Evolutionary conservation across 2,888 invertebrate species (phyloP).

Genomic region (Tubiluchus corallicola): DNA sequence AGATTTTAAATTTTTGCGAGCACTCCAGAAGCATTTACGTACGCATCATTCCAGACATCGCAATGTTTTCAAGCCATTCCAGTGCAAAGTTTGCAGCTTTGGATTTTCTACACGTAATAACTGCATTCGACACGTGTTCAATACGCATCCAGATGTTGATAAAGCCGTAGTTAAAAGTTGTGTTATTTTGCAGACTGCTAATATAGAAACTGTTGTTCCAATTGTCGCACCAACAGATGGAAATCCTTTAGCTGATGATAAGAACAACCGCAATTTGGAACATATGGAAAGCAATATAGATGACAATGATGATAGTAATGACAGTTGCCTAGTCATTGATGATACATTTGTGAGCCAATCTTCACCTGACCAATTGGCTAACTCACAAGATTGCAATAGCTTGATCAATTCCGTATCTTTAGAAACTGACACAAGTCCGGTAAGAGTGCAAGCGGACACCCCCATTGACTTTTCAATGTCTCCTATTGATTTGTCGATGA

Average conservation of each 20-base stretch:
- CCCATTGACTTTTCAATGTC: neutral
- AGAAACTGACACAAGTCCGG: neutral
- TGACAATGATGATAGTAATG: constrained; percentile 38
- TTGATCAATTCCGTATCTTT: no score
- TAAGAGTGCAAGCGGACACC: neutral
- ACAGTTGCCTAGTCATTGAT: constrained; percentile 6
- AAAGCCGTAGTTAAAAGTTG: neutral
- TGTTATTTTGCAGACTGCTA: neutral
- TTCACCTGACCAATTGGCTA: no score
- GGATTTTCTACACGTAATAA: constrained; percentile 30
- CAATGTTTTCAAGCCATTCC: constrained; percentile 27
- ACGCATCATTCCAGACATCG: constrained; percentile 20
- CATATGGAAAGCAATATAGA: constrained; percentile 35
- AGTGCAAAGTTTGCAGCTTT: constrained; percentile 26
- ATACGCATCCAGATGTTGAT: constrained; percentile 24
- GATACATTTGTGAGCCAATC: no score
- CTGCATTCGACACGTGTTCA: constrained; percentile 28
- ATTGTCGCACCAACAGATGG: neutral
- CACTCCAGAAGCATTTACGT: constrained; percentile 29
- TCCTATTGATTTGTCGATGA: neutral
- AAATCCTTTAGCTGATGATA: constrained; percentile 7
- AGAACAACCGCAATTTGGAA: neutral
- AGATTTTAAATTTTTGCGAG: constrained; percentile 30
- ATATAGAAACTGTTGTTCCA: constrained; percentile 5
- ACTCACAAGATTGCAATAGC: neutral